A percentile compares a stretch with the other conserved stretches of the same genome.
These are phyloP conservation scores for Phataginus tetradactyla DNA, from an alignment of 2,797 vertebrate genomes.

Conservation along the genomic window DNA sequence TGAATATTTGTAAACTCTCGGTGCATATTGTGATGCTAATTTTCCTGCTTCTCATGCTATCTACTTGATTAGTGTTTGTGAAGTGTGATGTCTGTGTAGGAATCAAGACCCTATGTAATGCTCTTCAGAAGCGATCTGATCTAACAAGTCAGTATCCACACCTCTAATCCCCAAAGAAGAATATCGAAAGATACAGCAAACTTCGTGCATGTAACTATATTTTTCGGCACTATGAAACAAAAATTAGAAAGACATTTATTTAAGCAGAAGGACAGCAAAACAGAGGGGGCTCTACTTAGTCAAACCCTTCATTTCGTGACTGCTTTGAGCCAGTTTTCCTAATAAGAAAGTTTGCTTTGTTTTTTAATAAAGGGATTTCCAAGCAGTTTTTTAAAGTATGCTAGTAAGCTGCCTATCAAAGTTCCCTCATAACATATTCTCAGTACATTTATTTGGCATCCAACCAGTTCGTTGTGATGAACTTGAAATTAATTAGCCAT, in stretches of 20 bases:
- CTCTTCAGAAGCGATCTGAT: background rate
- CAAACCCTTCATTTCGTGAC: background rate
- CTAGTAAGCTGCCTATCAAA: background rate
- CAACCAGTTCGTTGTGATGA: background rate
- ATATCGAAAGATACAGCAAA: background rate
- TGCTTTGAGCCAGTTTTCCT: background rate
- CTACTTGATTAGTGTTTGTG: background rate
- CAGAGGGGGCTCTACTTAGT: background rate
- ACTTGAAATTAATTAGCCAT: slow-evolving; percentile 55
- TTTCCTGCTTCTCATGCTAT: background rate
- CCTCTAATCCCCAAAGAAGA: background rate
- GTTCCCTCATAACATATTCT: background rate
- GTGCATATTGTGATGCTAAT: accelerated
- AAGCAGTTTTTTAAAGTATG: background rate
- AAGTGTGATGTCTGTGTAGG: background rate
- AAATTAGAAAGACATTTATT: background rate
- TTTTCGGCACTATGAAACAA: background rate
- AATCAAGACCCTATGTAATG: background rate
- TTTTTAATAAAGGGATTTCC: slow-evolving; percentile 41
- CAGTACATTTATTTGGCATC: background rate
- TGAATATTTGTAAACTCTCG: background rate
- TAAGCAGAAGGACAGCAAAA: background rate
- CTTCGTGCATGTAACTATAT: background rate
- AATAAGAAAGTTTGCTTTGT: background rate
- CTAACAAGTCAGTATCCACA: background rate